Evolutionary conservation across 1,140 invertebrate genomes (phyloP), one percentile per base, ranked within the genome.

Genomic region (Popillia japonica): DNA sequence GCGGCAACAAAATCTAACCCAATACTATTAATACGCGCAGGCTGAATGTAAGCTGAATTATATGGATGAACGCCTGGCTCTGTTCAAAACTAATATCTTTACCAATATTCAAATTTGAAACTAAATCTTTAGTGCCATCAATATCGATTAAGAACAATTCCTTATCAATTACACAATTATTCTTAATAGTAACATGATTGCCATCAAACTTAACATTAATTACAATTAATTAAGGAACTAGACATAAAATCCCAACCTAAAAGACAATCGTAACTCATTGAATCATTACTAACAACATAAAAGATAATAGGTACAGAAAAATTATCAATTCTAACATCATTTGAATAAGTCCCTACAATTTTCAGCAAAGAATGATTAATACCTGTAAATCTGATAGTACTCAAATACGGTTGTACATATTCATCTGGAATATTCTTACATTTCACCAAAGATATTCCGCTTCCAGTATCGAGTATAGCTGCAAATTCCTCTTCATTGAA

Each of bases 221-320:
- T 42, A 3, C n/a, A n/a, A n/a, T n/a, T n/a, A n/a, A n/a, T n/a
- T n/a, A n/a, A n/a, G 17, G 2, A 17, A 41, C 27, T 23, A 2
- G 77, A 72, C 17, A 80, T 34, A 55, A 79, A 76, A 42, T 83
- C 80, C 22, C 81, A 68, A 20, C 80, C 80, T 20, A 82, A 77
- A 6, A 82, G 23, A 11, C 44, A 44, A 17, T 55, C 17, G n/a
- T 72, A 77, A 34, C 20, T 75, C 80, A 80, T 81, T 3, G 81
- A 78, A 8, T 20, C 11, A 64, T 80, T 64, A 1, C 61, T 75
- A 20, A 81, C 81, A 48, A 82, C 77, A n/a, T 77, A 9, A 42
- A 82, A 72, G 9, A 41, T 76, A 64, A 81, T 48, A 55, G 22
- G 20, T 40, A 73, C 22, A 41, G 74, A 17, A 22, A 72, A 8